Percentiles rank a stretch among this genome's conserved stretches.
Evolutionary conservation across 2,888 invertebrate genomes (phyloP).

Genomic region (Pharmacophagus antenor): DNA sequence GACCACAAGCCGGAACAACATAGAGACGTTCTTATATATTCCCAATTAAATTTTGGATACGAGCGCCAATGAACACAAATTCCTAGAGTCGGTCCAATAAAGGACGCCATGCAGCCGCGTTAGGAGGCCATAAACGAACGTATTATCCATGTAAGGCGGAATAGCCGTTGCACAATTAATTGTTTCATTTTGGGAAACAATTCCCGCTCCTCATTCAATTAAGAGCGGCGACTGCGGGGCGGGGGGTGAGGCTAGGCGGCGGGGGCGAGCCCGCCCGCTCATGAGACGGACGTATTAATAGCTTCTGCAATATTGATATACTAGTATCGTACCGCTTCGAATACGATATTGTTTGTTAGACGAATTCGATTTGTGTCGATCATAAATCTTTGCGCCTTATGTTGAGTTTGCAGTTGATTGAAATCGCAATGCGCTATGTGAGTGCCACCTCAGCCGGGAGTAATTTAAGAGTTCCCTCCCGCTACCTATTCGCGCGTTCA

Average conservation of each 20-base stretch:
- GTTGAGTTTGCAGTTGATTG: slow-evolving; percentile 76
- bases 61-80: slow-evolving; percentile 79
- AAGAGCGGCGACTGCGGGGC: slow-evolving; percentile 77
- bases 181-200: slow-evolving; percentile 82
- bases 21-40: slow-evolving; percentile 75
- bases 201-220: slow-evolving; percentile 82
- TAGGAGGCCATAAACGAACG: slow-evolving; percentile 81
- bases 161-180: slow-evolving; percentile 82
- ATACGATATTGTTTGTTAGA: slow-evolving; percentile 80
- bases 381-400: slow-evolving; percentile 81
- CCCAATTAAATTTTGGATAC: slow-evolving; percentile 79
- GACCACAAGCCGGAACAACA: slow-evolving; percentile 57
- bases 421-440: slow-evolving; percentile 62
- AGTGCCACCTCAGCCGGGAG: slow-evolving; percentile 35
- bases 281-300: slow-evolving; percentile 81
- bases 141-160: slow-evolving; percentile 82
- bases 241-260: slow-evolving; percentile 44
- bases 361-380: slow-evolving; percentile 80
- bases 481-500: slow-evolving; percentile 46
- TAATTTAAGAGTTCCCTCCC: slow-evolving; percentile 34
- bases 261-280: slow-evolving; percentile 59
- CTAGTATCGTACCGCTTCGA: slow-evolving; percentile 76
- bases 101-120: slow-evolving; percentile 79
- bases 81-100: slow-evolving; percentile 79
- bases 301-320: slow-evolving; percentile 81